Percentiles rank a stretch among this genome's conserved stretches.
Evolutionary conservation across 2,888 invertebrate genomes (phyloP).

Genomic region (Tipula confusa): DNA sequence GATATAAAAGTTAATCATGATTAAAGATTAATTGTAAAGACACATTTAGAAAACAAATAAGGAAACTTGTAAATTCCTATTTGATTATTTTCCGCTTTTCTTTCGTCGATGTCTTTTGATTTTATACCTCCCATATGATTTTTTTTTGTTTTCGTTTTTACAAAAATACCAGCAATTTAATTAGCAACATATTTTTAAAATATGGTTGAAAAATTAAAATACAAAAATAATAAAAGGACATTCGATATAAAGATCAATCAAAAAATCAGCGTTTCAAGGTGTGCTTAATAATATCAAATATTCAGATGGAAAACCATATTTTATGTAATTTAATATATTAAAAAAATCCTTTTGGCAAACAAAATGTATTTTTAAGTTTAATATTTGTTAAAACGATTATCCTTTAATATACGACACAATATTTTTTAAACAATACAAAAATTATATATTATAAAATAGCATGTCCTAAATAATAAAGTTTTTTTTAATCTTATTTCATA

Average conservation of each 20-base stretch:
- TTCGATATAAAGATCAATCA: neutral
- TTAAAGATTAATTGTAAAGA: neutral
- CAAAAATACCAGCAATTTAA: neutral
- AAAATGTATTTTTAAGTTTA: neutral
- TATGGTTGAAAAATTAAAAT: neutral
- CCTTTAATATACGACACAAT: neutral
- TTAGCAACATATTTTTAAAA: neutral
- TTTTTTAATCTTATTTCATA: neutral
- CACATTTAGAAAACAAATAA: neutral
- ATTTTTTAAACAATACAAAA: neutral
- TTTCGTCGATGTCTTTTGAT: slow-evolving; percentile 3
- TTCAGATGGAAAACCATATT: neutral
- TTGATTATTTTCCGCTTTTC: neutral
- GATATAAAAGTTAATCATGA: neutral
- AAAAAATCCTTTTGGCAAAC: neutral
- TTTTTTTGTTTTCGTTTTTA: too few species aligned
- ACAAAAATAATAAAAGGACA: neutral
- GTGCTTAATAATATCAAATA: too few species aligned
- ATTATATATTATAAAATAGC: neutral
- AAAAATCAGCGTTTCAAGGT: neutral
- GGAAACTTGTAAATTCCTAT: neutral
- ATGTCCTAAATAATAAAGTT: neutral
- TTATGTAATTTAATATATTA: neutral
- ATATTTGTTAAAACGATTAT: neutral
- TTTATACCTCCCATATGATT: too few species aligned